Evolutionary conservation across 2,113 vertebrate species (phyloP).

Genomic region (Zootoca vivipara): DNA sequence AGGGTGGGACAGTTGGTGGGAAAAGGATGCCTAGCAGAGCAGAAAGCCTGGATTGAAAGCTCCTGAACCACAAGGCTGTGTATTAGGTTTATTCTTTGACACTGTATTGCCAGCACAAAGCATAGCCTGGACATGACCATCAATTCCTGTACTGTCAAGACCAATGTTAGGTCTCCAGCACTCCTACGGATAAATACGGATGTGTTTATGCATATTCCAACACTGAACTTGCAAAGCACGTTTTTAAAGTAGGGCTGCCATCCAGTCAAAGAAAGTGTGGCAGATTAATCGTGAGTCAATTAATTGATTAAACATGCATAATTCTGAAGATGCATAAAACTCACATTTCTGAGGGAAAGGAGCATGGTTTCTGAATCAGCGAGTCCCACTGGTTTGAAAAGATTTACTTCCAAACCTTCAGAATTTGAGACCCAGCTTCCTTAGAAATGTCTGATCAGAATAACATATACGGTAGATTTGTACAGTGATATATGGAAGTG

Average conservation of each 20-base stretch:
- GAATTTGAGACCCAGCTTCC: background rate
- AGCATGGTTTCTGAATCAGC: background rate
- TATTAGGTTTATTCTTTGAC: background rate
- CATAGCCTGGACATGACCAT: background rate
- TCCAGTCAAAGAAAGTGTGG: background rate
- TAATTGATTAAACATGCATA: background rate
- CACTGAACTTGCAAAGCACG: constrained; percentile 33
- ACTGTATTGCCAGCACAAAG: background rate
- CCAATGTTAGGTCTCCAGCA: background rate
- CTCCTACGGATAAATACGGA: background rate
- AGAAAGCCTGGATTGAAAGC: background rate
- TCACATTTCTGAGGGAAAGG: background rate
- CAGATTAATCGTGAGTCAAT: background rate
- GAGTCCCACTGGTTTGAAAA: background rate
- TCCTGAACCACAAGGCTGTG: background rate
- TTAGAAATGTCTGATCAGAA: background rate
- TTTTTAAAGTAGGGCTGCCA: constrained; percentile 1
- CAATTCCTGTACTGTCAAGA: background rate
- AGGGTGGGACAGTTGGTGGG: background rate
- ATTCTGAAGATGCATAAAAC: background rate
- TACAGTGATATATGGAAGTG: background rate
- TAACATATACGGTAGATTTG: background rate
- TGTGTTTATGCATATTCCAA: constrained; percentile 12
- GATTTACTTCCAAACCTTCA: background rate
- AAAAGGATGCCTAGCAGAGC: background rate